phyloP scores from a whole-genome alignment of 2,113 vertebrate genomes.

The Tachuris rubrigastra region DNA sequence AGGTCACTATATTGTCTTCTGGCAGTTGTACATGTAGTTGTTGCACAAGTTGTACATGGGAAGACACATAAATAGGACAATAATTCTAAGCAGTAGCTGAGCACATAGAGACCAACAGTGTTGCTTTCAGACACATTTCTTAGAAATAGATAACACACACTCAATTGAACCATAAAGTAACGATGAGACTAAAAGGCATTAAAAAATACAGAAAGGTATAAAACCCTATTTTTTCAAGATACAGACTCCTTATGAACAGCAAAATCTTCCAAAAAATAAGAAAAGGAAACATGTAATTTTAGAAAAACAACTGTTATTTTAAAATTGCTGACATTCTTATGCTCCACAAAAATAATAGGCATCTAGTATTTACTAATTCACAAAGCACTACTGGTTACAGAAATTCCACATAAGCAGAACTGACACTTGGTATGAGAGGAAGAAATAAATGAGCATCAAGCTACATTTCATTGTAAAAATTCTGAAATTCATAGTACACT shows the following conservation, averaged over 20 bases:
- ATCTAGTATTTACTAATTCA: not conserved
- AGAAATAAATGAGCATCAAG: not conserved
- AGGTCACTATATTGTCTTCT: not conserved
- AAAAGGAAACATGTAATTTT: not conserved
- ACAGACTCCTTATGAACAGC: not conserved
- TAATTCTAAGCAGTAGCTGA: not conserved
- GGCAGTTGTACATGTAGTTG: not conserved
- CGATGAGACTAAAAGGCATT: not conserved
- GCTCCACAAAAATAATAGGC: not conserved
- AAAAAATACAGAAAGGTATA: not conserved
- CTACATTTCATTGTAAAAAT: not conserved
- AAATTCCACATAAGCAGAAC: not conserved
- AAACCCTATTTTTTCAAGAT: not conserved
- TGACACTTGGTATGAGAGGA: not conserved
- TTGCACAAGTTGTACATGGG: accelerated
- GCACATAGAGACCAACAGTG: not conserved
- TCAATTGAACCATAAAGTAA: not conserved
- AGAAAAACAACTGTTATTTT: not conserved
- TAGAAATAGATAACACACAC: not conserved
- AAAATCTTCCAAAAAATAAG: not conserved
- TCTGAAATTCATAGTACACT: not conserved
- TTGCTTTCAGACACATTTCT: not conserved
- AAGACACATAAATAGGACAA: not conserved
- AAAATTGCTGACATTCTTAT: not conserved
- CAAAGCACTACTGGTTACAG: not conserved